Conservation (phyloP, 1,140 invertebrate genomes). For the Magallana ariakensis region DNA sequence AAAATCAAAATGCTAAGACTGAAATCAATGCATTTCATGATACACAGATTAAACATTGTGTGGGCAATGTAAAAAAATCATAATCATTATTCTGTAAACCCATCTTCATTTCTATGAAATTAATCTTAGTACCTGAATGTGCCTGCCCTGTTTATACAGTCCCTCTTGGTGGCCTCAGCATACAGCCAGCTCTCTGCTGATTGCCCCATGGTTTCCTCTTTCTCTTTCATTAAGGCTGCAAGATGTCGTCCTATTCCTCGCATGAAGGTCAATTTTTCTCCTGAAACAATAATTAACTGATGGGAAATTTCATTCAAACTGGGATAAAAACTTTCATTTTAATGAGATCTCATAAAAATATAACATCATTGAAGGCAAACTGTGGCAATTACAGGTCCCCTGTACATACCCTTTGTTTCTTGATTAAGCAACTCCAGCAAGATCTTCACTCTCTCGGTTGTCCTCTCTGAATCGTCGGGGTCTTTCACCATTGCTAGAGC, state of each 20-base stretch:
- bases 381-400: no score
- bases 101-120: background rate
- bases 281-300: background rate
- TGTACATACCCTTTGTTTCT: background rate
- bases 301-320: background rate
- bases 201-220: conserved; percentile 57
- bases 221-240: conserved; percentile 61
- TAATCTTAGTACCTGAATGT: conserved; percentile 66
- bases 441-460: conserved; percentile 65
- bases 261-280: conserved; percentile 44
- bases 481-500: conserved; percentile 69
- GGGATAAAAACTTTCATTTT: no score
- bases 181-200: conserved; percentile 65
- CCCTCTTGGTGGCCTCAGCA: conserved; percentile 65
- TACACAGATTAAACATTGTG: no score
- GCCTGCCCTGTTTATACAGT: conserved; percentile 67
- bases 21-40: no score
- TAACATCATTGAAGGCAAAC: no score
- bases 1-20: background rate
- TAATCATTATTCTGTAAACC: no score
- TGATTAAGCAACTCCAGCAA: conserved; percentile 59
- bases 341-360: no score
- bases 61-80: no score
- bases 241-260: conserved; percentile 51
- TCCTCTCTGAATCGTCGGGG: conserved; percentile 48